Evolutionary conservation across 2,113 vertebrate genomes (phyloP).

Genomic region (Tachycineta bicolor): DNA sequence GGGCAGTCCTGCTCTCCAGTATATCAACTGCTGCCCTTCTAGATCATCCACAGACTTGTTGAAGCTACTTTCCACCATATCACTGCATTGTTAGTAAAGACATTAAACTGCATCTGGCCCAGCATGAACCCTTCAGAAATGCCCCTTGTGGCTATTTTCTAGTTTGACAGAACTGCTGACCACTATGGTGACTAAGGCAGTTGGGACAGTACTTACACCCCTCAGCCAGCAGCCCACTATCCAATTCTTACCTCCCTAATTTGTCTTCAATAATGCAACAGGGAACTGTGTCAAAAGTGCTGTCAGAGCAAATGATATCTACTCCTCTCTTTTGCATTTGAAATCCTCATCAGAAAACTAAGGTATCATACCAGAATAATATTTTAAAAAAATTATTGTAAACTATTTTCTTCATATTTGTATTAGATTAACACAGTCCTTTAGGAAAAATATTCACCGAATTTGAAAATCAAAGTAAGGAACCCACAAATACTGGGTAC

Average conservation of each 20-base stretch:
- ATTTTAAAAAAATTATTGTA: neutral
- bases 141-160: neutral
- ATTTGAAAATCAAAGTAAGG: neutral
- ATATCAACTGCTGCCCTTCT: neutral
- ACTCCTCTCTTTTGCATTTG: neutral
- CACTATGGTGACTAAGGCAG: neutral
- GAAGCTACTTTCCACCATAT: neutral
- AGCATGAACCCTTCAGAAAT: neutral
- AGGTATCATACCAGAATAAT: neutral
- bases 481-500: neutral
- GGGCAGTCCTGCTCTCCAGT: neutral
- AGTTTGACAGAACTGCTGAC: neutral
- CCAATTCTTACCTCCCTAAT: rapidly evolving
- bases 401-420: neutral
- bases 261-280: neutral
- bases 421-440: neutral
- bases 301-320: neutral
- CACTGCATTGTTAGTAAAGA: neutral
- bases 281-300: neutral
- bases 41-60: neutral
- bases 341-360: neutral
- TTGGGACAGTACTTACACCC: neutral
- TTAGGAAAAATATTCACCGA: neutral
- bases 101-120: neutral
- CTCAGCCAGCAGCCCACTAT: neutral